Evolutionary conservation across 1,140 invertebrate species (phyloP), one percentile per base, ranked within the genome.

Genomic region (Anadara kagoshimensis): DNA sequence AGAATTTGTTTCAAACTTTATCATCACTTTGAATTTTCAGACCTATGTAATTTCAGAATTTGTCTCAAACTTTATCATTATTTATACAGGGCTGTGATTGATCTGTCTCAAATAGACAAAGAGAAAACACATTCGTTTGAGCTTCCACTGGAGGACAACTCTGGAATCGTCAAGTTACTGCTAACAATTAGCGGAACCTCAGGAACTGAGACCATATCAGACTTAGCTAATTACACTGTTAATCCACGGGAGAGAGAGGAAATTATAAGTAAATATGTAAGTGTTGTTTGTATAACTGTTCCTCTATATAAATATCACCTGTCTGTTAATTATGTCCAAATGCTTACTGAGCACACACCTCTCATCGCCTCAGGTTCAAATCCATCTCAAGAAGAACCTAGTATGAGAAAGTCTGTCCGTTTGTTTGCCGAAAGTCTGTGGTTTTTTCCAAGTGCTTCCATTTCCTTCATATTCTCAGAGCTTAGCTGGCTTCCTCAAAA

Each of bases 141-240:
- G 93, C 92, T 93, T 79, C 92, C 95, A 0, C 90, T 99, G 14
- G 96, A 98, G 89, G 96, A 98, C 78, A 85, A 83, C 24, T 93
- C 94, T 0, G 97, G 97, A 0, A 93, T 93, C 69, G 93, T 99
- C 58, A 95, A 95, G 84, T 90, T 99, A 5, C 91, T 99, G 63
- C 89, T 99, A 0, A 99, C 97, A 0, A 97, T 89, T 49, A 98
- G 96, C 78, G 97, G 97, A 0, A 98, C 96, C 0, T 95, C 95
- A 1, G 95, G 95, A 0, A 94, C 93, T 0, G 96, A 98, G 88
- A 96, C 96, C 0, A 96, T 97, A 65, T 96, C 95, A 7, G 97
- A 86, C 78, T 91, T 98, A 36, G 93, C 94, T 7, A 93, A 93
- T 20, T 95, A 95, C 86, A 94, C 94, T 81, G 94, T 95, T 65